Conservation (phyloP, 2,797 vertebrate species). For the Pteropus rufus region DNA sequence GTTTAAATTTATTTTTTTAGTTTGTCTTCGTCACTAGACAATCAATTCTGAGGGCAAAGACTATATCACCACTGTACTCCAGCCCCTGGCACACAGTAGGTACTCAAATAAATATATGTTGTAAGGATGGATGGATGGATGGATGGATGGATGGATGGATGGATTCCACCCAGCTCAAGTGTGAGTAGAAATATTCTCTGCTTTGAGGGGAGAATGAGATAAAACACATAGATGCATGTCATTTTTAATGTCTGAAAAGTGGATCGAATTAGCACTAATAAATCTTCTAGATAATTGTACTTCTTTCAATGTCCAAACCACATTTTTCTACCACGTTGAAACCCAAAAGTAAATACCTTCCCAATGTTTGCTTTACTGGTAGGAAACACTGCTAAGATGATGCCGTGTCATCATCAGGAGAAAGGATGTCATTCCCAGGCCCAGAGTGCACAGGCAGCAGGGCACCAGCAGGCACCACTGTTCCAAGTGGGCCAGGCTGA, state of each 20-base stretch:
- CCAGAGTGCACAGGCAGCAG: background rate
- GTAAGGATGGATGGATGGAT: background rate
- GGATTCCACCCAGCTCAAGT: background rate
- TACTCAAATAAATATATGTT: constrained; percentile 67
- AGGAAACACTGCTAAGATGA: background rate
- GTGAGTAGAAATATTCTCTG: background rate
- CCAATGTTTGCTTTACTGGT: background rate
- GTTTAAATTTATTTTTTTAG: constrained; percentile 3
- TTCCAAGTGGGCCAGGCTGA: background rate
- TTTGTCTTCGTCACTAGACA: constrained; percentile 23
- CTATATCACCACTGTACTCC: background rate
- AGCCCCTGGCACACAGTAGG: background rate
- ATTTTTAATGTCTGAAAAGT: constrained; percentile 6
- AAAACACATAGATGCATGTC: background rate
- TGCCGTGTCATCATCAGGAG: background rate
- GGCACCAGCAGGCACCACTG: background rate
- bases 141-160: background rate
- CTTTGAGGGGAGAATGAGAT: background rate
- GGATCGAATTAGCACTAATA: background rate
- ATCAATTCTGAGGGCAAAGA: constrained; percentile 19
- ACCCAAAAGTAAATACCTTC: background rate
- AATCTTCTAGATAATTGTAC: background rate
- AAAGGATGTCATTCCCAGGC: background rate
- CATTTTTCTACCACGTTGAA: constrained; percentile 26
- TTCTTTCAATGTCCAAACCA: constrained; percentile 10